Base-by-base conservation (phyloP, 2,797 vertebrate species). In the Kryptolebias ocellatus region DNA sequence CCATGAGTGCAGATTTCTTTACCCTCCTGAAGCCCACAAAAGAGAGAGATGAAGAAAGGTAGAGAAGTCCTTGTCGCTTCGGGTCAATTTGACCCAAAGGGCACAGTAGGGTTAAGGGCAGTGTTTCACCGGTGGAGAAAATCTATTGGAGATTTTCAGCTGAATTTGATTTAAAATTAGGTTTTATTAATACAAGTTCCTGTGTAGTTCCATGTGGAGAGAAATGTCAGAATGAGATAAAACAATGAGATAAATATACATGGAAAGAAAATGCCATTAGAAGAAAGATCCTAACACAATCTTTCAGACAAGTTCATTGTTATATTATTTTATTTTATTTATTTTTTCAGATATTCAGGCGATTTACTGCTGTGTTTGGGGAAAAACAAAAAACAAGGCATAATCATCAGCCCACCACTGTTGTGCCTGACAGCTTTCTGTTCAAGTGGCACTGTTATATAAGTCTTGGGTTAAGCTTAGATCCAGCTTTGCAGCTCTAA, bases 161-260 rank as follows among this genome's bases (percentile, higher is more conserved):
- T 14, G 4, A 71, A 70, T 45, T 27, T 28, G 59, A 56, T 59
- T 15, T 57, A 58, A 79, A 72, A 73, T 78, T 55, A 73, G 64
- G 57, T 76, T 64, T 20, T 64, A 51, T 52, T 70, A 66, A 80
- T 51, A 65, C 28, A 71, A 44, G 78, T 82, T 72, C 46, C 56
- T 34, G 15, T 3, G 50, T 51, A 60, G 39, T n/a, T 51, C 39
- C 18, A 42, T 49, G 49, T 52, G 53, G 37, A 72, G 14, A 18
- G 46, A 64, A 68, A 73, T 53, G 18, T 5, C 42, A n/a, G 8
- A 3, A 31, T 11, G 28, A 17, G 9, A 3, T 4, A 9, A n/a
- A 31, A 8, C 16, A 54, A 8, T 34, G 29, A 3, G 8, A 51
- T 24, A 5, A 18, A 20, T 10, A 7, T 20, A 3, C 11, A 42